Evolutionary conservation across 2,113 vertebrate species (phyloP).

Genomic region (Phaethon lepturus): DNA sequence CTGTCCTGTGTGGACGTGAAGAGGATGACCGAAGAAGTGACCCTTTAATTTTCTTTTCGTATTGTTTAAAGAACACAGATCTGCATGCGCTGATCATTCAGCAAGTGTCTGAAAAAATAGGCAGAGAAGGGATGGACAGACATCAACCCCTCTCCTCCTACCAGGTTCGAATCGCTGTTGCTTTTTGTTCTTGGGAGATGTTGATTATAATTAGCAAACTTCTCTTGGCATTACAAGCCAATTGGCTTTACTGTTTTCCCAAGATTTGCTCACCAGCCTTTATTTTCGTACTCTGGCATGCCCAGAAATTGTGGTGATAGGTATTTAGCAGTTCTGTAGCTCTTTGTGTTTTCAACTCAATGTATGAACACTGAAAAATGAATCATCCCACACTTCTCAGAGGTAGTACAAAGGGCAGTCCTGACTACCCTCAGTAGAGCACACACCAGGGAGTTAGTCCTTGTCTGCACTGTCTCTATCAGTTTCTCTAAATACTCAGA

Average conservation of each 20-base stretch:
- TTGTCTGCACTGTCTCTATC: neutral
- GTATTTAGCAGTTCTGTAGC: neutral
- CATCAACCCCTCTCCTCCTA: neutral
- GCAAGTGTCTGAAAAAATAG: neutral
- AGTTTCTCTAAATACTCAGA: neutral
- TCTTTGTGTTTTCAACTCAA: neutral
- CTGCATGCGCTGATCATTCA: neutral
- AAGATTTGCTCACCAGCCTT: neutral
- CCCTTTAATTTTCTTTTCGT: neutral
- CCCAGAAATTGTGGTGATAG: neutral
- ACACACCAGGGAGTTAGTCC: neutral
- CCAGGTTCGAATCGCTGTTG: neutral
- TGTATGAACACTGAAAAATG: neutral
- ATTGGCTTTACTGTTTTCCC: neutral
- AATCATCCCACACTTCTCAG: neutral
- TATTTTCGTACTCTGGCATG: neutral
- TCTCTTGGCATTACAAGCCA: neutral
- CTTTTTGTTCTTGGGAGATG: neutral
- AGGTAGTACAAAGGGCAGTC: neutral
- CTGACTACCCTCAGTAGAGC: fast-evolving
- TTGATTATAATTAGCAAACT: neutral
- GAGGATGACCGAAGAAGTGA: neutral
- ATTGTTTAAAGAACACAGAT: neutral
- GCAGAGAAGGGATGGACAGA: neutral
- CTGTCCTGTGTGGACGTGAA: neutral